Base-by-base conservation (phyloP, 2,113 vertebrate genomes). In the Pygathrix nemaeus region DNA sequence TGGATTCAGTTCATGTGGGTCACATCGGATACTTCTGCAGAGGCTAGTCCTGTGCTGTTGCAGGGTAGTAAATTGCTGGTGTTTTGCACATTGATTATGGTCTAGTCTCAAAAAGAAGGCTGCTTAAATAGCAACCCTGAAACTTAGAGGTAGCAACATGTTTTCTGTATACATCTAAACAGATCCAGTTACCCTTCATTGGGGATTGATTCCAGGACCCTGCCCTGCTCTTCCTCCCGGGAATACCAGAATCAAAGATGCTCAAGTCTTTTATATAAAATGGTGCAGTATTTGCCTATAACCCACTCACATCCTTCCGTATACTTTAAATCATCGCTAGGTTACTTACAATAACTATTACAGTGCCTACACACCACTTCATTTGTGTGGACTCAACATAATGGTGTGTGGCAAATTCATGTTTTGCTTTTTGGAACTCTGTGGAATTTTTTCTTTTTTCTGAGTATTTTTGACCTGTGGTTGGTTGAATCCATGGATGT, bases 31-130 rank as follows among this genome's bases (percentile, higher is more conserved):
- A 2, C n/a, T 76, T 79, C 75, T 89, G 38, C 17, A 76, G 50
- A 81, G 38, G 35, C 43, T 59, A n/a, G 52, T 83, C 25, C 3
- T 95, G 85, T 88, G 80, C 45, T 85, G 5, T 38, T 85, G 14
- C 4, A 86, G 38, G 40, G 52, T 40, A 85, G 30, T 85, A 64
- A 96, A 75, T 57, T 75, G 45, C 73, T 94, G 66, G n/a, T 66
- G 50, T 64, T 97, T 96, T 93, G 57, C 16, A 87, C 12, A 21
- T 6, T 78, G 32, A 11, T 8, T 30, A 68, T 55, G n/a, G 85
- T 96, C 27, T 95, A 3, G 87, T 89, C 61, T 76, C 32, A 85
- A 43, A 93, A 81, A 90, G 35, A 73, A 90, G 35, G 48, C 70
- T 57, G 11, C 45, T 94, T 86, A 92, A 81, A 84, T 85, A 43